A percentile compares a stretch with the other conserved stretches of the same genome.
Evolutionary conservation across 2,888 invertebrate genomes (phyloP).

Genomic region (Gortyna flavago): DNA sequence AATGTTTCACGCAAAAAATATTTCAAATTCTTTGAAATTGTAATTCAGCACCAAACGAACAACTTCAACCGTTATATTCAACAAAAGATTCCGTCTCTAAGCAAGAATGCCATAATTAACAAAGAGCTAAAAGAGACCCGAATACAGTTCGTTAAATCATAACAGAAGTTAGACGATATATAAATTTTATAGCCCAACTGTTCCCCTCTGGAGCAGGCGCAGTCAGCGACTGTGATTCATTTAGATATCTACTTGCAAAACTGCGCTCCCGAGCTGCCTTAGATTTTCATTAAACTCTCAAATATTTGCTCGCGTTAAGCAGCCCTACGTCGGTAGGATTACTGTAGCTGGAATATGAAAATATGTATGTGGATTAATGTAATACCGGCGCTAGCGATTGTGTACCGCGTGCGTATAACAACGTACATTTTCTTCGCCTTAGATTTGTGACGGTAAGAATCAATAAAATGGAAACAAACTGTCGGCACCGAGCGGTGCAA

Average conservation of each 20-base stretch:
- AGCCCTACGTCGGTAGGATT: slow-evolving; percentile 77
- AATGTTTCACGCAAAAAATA: slow-evolving; percentile 46
- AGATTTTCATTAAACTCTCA: slow-evolving; percentile 87
- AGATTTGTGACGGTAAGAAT: slow-evolving; percentile 78
- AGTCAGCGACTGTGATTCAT: slow-evolving; percentile 83
- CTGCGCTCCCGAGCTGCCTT: slow-evolving; percentile 78
- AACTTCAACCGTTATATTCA: slow-evolving; percentile 60
- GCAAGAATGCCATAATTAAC: slow-evolving; percentile 81
- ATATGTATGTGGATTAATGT: slow-evolving; percentile 82
- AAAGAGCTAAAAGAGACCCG: slow-evolving; percentile 78
- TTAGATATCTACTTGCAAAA: slow-evolving; percentile 82
- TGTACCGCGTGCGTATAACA: slow-evolving; percentile 78
- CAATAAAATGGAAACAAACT: slow-evolving; percentile 79
- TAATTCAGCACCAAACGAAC: slow-evolving; percentile 46
- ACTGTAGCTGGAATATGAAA: slow-evolving; percentile 81
- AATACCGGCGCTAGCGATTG: slow-evolving; percentile 72
- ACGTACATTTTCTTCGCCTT: slow-evolving; percentile 76
- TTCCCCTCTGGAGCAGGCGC: slow-evolving; percentile 75
- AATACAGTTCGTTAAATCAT: slow-evolving; percentile 87
- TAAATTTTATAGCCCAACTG: slow-evolving; percentile 85
- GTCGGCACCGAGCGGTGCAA: slow-evolving; percentile 73
- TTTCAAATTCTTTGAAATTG: slow-evolving; percentile 50
- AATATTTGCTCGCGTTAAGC: slow-evolving; percentile 84
- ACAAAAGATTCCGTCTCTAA: slow-evolving; percentile 64
- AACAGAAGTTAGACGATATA: slow-evolving; percentile 86